Conservation (phyloP, 2,888 invertebrate genomes). For the Drosophila meridiana region DNA sequence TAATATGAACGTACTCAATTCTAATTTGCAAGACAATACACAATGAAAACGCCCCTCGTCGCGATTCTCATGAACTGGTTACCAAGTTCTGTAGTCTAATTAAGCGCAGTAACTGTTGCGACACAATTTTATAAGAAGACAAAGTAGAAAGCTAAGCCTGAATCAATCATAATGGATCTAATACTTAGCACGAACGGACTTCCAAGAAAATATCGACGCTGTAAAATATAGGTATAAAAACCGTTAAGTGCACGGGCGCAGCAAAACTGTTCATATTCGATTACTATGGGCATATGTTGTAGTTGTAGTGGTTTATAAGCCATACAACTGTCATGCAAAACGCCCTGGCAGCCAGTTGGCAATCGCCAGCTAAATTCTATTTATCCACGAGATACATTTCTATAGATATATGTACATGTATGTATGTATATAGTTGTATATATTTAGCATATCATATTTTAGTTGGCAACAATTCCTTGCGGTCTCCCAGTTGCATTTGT, state of each 20-base stretch:
- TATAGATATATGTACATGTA: constrained; percentile 19
- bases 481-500: constrained; percentile 36
- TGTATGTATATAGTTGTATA: constrained; percentile 16
- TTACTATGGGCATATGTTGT: constrained; percentile 13
- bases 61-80: constrained; percentile 8
- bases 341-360: constrained; percentile 34
- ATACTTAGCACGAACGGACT: neutral
- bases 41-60: neutral
- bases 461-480: constrained; percentile 54
- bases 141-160: neutral
- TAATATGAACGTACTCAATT: neutral
- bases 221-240: constrained; percentile 11
- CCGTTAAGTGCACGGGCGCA: constrained; percentile 11
- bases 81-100: neutral
- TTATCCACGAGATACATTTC: constrained; percentile 64
- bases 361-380: constrained; percentile 53
- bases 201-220: constrained; percentile 1
- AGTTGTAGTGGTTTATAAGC: neutral
- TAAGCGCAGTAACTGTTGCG: neutral
- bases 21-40: constrained; percentile 1
- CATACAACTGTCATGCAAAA: constrained; percentile 66
- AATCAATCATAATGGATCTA: constrained; percentile 16
- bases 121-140: neutral
- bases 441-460: constrained; percentile 60
- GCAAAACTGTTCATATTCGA: neutral